Base-by-base conservation (phyloP, 2,797 vertebrate species). In the Clarias fuscus region DNA sequence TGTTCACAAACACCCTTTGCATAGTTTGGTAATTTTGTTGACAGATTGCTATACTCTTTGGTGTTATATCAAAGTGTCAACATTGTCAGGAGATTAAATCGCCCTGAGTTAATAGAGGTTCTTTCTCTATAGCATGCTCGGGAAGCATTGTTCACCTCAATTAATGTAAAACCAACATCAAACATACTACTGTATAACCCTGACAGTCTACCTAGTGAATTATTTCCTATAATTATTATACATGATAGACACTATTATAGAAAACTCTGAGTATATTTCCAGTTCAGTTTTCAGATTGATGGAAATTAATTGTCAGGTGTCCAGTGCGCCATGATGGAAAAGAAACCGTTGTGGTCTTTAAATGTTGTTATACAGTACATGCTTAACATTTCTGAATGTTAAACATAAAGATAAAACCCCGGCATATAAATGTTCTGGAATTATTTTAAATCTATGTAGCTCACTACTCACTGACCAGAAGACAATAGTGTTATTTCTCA, bases 31-130 rank as follows among this genome's bases (percentile, higher is more conserved):
- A 64, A 67, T 75, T 58, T 70, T 86, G 68, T 61, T 83, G 56
- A 85, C 65, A 84, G 58, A 71, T 79, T 64, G 70, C 64, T 81
- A 27, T 68, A 83, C 56, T 37, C 43, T 82, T 68, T 59, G 72
- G 53, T 82, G 85, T 86, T 73, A 56, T 75, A 84, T 84, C 65
- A 87, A 83, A 71, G 73, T 84, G 83, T 68, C 81, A 72, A 64
- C 80, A 61, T 81, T 73, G 30, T 61, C 80, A 86, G 43, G 43
- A 87, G 75, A 86, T 79, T 65, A 85, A 78, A 86, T 72, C 68
- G 84, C 37, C 24, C 3, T 7, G 20, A 83, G 78, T 79, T 84
- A 61, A 75, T 81, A 24, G 40, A 83, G 67, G 18, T 15, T 61
- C 85, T 70, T 72, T 59, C 37, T 70, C 33, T 48, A 86, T 71